Conservation (phyloP, 2,113 vertebrate genomes). For the Protomyctophum bolini region DNA sequence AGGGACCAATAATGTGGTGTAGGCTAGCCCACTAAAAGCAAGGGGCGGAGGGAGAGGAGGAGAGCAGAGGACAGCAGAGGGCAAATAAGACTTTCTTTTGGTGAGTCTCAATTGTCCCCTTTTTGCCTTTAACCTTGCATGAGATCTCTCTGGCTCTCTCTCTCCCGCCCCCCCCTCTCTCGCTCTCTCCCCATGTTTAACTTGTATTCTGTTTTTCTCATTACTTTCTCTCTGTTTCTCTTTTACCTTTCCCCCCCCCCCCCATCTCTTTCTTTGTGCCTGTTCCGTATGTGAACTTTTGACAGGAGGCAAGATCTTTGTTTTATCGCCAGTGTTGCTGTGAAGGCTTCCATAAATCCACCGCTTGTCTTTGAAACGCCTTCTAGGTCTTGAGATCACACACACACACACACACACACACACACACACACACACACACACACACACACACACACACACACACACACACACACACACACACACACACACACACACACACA, state of each 20-base stretch:
- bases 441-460: background rate
- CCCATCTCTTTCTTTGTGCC: conserved; percentile 3
- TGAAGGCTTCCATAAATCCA: conserved; percentile 62
- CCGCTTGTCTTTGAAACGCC: conserved; percentile 60
- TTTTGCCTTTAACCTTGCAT: conserved; percentile 47
- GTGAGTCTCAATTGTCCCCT: conserved; percentile 47
- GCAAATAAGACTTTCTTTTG: conserved; percentile 43
- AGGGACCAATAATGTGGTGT: conserved; percentile 69
- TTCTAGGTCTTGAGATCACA: conserved; percentile 36
- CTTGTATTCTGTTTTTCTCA: conserved; percentile 5
- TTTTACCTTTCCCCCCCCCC: conserved; percentile 3
- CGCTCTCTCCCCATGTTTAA: background rate
- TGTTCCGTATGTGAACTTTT: conserved; percentile 68
- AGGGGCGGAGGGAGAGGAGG: conserved; percentile 46
- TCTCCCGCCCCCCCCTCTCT: background rate
- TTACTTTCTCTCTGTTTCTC: conserved; percentile 10
- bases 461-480: background rate
- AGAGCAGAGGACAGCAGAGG: background rate
- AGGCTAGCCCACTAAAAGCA: conserved; percentile 51
- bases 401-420: conserved; percentile 12
- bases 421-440: conserved; percentile 1
- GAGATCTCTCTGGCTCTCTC: conserved; percentile 30
- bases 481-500: conserved; percentile 5
- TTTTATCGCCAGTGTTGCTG: conserved; percentile 64
- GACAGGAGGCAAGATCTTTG: conserved; percentile 61